A percentile compares a stretch with the other conserved stretches of the same genome.
Evolutionary conservation across 2,888 invertebrate genomes (phyloP).

Genomic region (Chymomyza caudatula): DNA sequence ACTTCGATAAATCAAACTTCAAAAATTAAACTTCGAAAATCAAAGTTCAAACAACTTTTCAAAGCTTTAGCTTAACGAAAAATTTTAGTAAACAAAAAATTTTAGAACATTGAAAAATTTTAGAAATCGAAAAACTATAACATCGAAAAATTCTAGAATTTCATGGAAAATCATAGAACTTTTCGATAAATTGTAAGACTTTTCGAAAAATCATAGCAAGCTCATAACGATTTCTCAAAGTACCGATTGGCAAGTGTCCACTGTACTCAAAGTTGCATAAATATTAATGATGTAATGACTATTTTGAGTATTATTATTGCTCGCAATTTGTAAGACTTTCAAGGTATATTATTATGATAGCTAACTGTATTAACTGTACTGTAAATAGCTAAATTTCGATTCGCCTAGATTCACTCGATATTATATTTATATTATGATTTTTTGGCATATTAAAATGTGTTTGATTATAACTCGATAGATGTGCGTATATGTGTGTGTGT

Average conservation of each 20-base stretch:
- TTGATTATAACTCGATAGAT: constrained; percentile 22
- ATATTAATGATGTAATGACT: neutral
- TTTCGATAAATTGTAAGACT: too few relatives aligned
- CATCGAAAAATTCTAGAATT: too few relatives aligned
- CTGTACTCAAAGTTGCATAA: neutral
- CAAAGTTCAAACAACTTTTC: too few relatives aligned
- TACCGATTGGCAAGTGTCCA: neutral
- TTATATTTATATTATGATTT: constrained; percentile 7
- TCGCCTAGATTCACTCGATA: constrained; percentile 28
- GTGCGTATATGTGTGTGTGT: constrained; percentile 27
- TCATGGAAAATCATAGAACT: too few relatives aligned
- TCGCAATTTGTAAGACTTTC: constrained; percentile 22
- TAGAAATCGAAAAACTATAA: too few relatives aligned
- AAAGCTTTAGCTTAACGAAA: too few relatives aligned
- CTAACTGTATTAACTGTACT: constrained; percentile 22
- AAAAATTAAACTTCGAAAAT: too few relatives aligned
- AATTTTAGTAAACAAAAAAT: too few relatives aligned
- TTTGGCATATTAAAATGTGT: constrained; percentile 26
- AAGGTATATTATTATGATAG: neutral
- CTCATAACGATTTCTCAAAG: neutral
- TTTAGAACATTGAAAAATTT: too few relatives aligned
- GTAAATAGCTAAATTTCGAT: constrained; percentile 31
- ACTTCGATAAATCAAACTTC: too few relatives aligned
- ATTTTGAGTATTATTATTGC: constrained; percentile 42
- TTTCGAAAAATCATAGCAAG: neutral